Base-by-base conservation (phyloP, 2,888 invertebrate species). In the Drosophila neoperkinsi region DNA sequence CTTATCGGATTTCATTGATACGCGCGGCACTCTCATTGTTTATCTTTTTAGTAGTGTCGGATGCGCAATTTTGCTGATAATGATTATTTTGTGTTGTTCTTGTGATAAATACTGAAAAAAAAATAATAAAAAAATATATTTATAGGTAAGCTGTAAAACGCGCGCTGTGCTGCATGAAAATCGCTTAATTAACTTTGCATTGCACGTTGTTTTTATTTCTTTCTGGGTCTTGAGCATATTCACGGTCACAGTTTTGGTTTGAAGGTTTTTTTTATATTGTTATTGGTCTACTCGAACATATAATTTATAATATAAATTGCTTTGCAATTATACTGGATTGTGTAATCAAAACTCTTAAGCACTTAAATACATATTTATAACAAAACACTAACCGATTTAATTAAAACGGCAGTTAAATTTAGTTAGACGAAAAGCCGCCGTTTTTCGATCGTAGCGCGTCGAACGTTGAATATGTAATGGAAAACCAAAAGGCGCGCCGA, bases 41-140 rank as follows among this genome's bases (percentile, higher is more conserved):
- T 78, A 78, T 78, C 81, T 76, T 71, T 74, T 66, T 57, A 33
- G 66, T 62, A 33, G 59, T 75, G 75, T 82, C 59, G 78, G 87
- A 83, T 84, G 86, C 72, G 85, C 85, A 73, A 70, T 76, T 69
- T 56, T 36, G 72, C 79, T 88, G 89, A 84, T 87, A 77, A 76
- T 82, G 67, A 52, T 72, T 62, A 55, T 74, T 62, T 68, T 71
- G 62, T 58, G 30, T 62, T 71, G 69, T 66, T 56, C 33, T 50
- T 58, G 34, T 63, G 66, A 64, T 79, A 77, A 68, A 59, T 10
- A 41, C 41, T 30, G 21, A 51, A 43, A 51, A 7, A 52, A 50
- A 38, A 30, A 25, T 3, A 53, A 62, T 13, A 60, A 34, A n/a
- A 49, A 62, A 30, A 58, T 60, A 21, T 53, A 41, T 25, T 49